These are phyloP conservation scores for Drosophila meridionalis DNA, from an alignment of 2,888 invertebrate genomes.

Conservation along the genomic window DNA sequence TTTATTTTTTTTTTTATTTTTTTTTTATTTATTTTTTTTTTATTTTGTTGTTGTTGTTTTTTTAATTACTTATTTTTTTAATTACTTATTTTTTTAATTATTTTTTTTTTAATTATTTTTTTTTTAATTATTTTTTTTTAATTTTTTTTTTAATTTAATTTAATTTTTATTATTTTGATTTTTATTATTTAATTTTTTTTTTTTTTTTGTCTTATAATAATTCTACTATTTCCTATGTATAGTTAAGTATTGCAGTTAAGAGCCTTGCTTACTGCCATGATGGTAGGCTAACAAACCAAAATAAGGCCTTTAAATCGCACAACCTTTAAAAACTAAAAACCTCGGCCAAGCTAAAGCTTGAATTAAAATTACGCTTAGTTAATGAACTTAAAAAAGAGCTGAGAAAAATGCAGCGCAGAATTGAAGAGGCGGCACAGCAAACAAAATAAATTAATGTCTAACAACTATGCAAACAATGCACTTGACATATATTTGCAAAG, in stretches of 20 bases:
- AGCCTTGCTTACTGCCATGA: background rate
- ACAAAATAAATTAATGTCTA: conserved; percentile 20
- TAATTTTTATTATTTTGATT: background rate
- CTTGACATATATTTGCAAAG: conserved; percentile 65
- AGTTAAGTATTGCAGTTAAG: background rate
- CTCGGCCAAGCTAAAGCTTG: conserved; percentile 11
- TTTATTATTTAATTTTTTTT: background rate
- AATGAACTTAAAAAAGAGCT: conserved; percentile 15
- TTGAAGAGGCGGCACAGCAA: conserved; percentile 34
- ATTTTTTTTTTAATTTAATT: background rate
- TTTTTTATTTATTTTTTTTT: too few species aligned
- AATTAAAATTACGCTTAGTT: conserved; percentile 7
- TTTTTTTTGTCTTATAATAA: background rate
- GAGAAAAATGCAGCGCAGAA: conserved; percentile 26
- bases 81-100: background rate
- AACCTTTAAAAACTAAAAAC: conserved; percentile 5
- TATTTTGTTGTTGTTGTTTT: background rate
- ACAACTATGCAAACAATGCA: conserved; percentile 44
- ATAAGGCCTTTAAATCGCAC: conserved; percentile 10
- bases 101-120: background rate
- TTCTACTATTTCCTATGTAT: background rate
- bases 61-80: background rate
- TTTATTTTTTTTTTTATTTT: too few species aligned
- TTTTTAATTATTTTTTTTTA: background rate
- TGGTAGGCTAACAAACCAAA: background rate